Conservation (phyloP, 2,113 vertebrate genomes). For the Andinoacara biseriatus region DNA sequence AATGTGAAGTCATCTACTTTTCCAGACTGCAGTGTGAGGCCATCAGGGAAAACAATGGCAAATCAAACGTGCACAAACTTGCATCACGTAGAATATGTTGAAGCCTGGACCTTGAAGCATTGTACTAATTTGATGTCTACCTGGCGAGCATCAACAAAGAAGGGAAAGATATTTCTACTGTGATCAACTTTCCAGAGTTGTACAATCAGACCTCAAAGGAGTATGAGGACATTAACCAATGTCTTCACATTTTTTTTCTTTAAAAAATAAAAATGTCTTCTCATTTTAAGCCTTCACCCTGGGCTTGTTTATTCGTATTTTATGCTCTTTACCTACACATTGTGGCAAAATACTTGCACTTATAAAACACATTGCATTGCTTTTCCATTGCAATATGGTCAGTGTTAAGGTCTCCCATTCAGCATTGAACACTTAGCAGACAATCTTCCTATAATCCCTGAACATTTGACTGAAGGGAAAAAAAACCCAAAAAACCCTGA, state of each 20-base stretch:
- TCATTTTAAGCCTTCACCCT: slow-evolving; percentile 21
- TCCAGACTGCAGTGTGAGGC: neutral
- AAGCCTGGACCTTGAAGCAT: neutral
- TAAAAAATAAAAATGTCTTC: neutral
- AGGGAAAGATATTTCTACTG: slow-evolving; percentile 2
- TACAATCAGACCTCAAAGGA: slow-evolving; percentile 24
- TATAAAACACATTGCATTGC: slow-evolving; percentile 5
- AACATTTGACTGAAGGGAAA: slow-evolving; percentile 7
- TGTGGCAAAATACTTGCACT: slow-evolving; percentile 11
- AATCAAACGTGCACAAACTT: neutral
- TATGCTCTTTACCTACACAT: slow-evolving; percentile 21
- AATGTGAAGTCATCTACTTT: slow-evolving; percentile 7
- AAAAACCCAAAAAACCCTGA: neutral
- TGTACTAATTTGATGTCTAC: slow-evolving; percentile 18
- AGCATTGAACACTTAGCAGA: slow-evolving; percentile 8
- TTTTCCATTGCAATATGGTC: slow-evolving; percentile 17
- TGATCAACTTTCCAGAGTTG: slow-evolving; percentile 36
- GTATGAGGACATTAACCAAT: slow-evolving; percentile 22
- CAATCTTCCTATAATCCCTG: slow-evolving; percentile 24
- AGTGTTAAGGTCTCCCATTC: slow-evolving; percentile 8
- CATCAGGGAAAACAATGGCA: neutral
- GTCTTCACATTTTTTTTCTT: slow-evolving; percentile 1
- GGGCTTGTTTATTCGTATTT: slow-evolving; percentile 15
- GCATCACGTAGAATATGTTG: neutral
- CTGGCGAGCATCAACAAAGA: neutral